A percentile compares a stretch with the other conserved stretches of the same genome.
Conservation (phyloP, 2,888 invertebrate species). For the Apantesis nais region DNA sequence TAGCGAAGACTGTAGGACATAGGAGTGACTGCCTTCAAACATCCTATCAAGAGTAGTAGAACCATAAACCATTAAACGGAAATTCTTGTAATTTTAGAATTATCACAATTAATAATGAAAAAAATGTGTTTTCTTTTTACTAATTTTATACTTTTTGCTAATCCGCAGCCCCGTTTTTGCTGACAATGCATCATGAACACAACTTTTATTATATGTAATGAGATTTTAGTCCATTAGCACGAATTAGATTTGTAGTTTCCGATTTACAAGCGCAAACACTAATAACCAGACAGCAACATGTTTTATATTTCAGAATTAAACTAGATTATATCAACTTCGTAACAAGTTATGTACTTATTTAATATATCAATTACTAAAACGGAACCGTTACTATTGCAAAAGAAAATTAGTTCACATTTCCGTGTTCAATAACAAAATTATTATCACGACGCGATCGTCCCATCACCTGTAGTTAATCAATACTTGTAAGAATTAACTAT, state of each 20-base stretch:
- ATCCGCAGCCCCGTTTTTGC: too few species aligned
- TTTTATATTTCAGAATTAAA: background rate
- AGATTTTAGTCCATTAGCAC: too few species aligned
- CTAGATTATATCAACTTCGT: background rate
- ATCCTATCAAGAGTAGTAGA: too few species aligned
- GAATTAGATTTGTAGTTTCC: background rate
- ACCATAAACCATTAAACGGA: too few species aligned
- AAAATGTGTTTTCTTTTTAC: too few species aligned
- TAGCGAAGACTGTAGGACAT: too few species aligned
- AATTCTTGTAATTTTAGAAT: too few species aligned
- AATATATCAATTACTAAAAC: background rate
- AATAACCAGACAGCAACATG: background rate
- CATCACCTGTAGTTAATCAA: conserved; percentile 27
- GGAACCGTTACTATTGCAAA: conserved; percentile 2
- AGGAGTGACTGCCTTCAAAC: too few species aligned
- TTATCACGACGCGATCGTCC: conserved; percentile 1
- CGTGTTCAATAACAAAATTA: conserved; percentile 6
- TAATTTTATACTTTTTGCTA: too few species aligned
- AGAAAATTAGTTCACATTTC: conserved; percentile 1
- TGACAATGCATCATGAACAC: too few species aligned
- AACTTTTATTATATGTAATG: too few species aligned
- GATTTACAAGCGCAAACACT: background rate
- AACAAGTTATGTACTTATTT: background rate
- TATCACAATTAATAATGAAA: too few species aligned
- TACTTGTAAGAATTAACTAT: conserved; percentile 28